Conservation (phyloP, 2,797 vertebrate species). For the Salmo trutta region DNA sequence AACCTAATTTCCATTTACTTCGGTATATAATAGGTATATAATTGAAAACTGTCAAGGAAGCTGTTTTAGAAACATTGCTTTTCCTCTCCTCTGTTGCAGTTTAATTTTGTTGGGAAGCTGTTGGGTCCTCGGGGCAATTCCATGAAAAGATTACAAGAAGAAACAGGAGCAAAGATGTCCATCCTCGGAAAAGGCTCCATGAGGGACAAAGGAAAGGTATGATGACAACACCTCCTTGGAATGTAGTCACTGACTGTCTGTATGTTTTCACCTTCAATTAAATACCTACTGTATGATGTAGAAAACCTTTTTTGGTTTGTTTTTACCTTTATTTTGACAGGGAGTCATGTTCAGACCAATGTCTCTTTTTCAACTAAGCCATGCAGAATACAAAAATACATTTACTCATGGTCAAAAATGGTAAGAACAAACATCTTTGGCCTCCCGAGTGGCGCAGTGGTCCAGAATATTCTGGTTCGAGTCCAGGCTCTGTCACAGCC, state of each 20-base stretch:
- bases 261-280: background rate
- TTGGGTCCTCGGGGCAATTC: conserved; percentile 98
- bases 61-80: conserved; percentile 39
- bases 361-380: no score
- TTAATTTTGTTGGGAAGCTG: conserved; percentile 99
- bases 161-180: conserved; percentile 99
- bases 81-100: conserved; percentile 79
- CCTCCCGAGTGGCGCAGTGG: no score
- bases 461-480: no score
- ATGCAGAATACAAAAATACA: no score
- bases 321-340: no score
- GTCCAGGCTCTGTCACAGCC: no score
- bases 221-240: conserved; percentile 32
- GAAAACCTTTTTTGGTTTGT: background rate
- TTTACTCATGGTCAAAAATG: conserved; percentile 28
- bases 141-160: conserved; percentile 98
- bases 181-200: conserved; percentile 99
- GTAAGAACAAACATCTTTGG: conserved; percentile 31
- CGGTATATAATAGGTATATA: background rate
- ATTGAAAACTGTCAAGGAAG: conserved; percentile 34
- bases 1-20: conserved; percentile 38
- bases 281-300: background rate
- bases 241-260: conserved; percentile 31
- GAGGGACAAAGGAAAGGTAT: conserved; percentile 98
- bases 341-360: no score